Base-by-base conservation (phyloP, 2,797 vertebrate genomes). In the Chaenodraco wilsoni region DNA sequence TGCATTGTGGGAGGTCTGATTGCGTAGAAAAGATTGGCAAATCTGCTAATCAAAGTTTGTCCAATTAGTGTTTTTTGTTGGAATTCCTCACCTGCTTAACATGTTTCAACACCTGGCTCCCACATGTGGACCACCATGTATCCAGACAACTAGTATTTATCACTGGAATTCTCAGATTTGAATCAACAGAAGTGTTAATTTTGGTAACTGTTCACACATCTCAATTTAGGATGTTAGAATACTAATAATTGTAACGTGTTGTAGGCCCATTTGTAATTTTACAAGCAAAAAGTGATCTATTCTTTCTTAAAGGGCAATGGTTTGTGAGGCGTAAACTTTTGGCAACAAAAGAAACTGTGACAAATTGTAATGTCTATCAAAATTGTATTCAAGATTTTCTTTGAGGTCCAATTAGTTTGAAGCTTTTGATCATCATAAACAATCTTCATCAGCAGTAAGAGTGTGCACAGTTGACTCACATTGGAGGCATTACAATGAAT, bases 1-100 rank as follows among this genome's bases (percentile, higher is more conserved):
- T 72, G 81, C 75, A 75, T 84, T 49, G n/a, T 83, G 79, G 74
- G 77, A 82, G 41, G 9, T 4, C 15, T 45, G 37, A 23, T 33
- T 27, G 46, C 9, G 15, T 15, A 50, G 43, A 56, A 51, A 40
- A 21, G 4, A 19, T 40, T 58, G 54, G 31, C 5, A 9, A 3
- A 46, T 52, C 44, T 62, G 27, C 19, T 11, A 12, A 65, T 37
- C 9, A 9, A 44, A 60, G 21, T 27, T 52, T 14, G 3, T 46
- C 11, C 14, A 7, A 31, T 33, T 31, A 3, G 8, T 19, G 12
- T 9, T 45, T 58, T n/a, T 19, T 57, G 23, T 13, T 7, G 0
- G 16, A 19, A 33, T 19, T 31, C 44, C 56, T 44, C 17, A 52
- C 5, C 9, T 8, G 6, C 11, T 33, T 12, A 5, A 27, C 9